Evolutionary conservation across 1,140 invertebrate genomes (phyloP).

Genomic region (Hesperophylax magnus): DNA sequence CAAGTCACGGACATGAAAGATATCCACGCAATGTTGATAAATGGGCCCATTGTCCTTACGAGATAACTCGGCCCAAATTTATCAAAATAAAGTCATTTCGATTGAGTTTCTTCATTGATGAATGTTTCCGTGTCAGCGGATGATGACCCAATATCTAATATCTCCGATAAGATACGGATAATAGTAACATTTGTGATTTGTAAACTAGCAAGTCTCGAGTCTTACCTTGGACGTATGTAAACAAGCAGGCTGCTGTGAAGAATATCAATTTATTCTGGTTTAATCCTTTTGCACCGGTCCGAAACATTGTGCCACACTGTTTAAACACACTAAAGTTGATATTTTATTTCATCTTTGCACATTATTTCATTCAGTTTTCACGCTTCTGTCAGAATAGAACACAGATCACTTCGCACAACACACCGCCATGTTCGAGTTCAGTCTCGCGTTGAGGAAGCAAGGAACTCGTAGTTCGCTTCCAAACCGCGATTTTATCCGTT

Average conservation of each 20-base stretch:
- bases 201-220: not conserved
- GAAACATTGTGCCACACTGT: slow-evolving; percentile 65
- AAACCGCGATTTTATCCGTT: not conserved
- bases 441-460: not conserved
- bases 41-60: not conserved
- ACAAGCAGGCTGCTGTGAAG: slow-evolving; percentile 66
- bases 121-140: slow-evolving; percentile 21
- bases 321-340: slow-evolving; percentile 62
- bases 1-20: too few species aligned
- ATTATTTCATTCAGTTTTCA: slow-evolving; percentile 63
- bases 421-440: slow-evolving; percentile 65
- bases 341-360: slow-evolving; percentile 70
- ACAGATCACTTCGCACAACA: slow-evolving; percentile 53
- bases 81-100: not conserved
- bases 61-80: not conserved
- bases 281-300: slow-evolving; percentile 67
- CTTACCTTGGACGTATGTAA: slow-evolving; percentile 70
- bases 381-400: slow-evolving; percentile 59
- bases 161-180: not conserved
- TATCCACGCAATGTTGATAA: not conserved
- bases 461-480: slow-evolving; percentile 3
- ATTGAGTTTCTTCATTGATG: not conserved
- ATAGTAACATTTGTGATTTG: slow-evolving; percentile 35
- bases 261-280: slow-evolving; percentile 68
- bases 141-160: not conserved